Evolutionary conservation across 2,888 invertebrate genomes (phyloP).

Genomic region (Drosophila nigricruria): DNA sequence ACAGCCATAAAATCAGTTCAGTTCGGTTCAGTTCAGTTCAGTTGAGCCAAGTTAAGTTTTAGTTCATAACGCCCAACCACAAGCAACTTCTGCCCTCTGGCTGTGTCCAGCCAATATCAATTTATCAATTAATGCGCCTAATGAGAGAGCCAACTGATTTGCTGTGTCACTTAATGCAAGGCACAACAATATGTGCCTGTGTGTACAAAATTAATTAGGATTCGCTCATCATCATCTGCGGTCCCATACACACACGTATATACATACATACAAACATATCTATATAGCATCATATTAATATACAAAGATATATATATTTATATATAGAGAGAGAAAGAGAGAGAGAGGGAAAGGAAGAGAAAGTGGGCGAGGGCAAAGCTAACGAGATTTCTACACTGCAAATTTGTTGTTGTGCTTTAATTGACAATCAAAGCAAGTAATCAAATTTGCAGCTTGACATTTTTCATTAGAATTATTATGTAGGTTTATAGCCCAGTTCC

Average conservation of each 20-base stretch:
- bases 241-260: conserved; percentile 16
- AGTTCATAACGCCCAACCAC: conserved; percentile 37
- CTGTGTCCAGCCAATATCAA: conserved; percentile 68
- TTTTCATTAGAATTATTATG: conserved; percentile 78
- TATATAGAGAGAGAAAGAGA: not conserved
- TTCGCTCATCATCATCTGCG: conserved; percentile 67
- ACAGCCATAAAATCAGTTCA: conserved; percentile 34
- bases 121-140: conserved; percentile 77
- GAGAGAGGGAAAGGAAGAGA: no score
- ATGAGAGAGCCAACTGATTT: conserved; percentile 74
- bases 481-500: conserved; percentile 64
- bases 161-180: conserved; percentile 75
- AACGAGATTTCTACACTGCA: conserved; percentile 52
- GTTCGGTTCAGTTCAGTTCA: conserved; percentile 19
- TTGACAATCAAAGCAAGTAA: conserved; percentile 77
- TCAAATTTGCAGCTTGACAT: conserved; percentile 78
- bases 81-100: conserved; percentile 14
- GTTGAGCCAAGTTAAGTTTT: conserved; percentile 20
- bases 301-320: conserved; percentile 21
- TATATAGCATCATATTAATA: conserved; percentile 6
- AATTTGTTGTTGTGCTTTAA: conserved; percentile 73
- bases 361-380: not conserved
- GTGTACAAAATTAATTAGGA: conserved; percentile 73
- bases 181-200: conserved; percentile 30
- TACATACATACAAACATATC: conserved; percentile 5